Evolutionary conservation across 2,888 invertebrate genomes (phyloP).

Genomic region (Pammene aurita): DNA sequence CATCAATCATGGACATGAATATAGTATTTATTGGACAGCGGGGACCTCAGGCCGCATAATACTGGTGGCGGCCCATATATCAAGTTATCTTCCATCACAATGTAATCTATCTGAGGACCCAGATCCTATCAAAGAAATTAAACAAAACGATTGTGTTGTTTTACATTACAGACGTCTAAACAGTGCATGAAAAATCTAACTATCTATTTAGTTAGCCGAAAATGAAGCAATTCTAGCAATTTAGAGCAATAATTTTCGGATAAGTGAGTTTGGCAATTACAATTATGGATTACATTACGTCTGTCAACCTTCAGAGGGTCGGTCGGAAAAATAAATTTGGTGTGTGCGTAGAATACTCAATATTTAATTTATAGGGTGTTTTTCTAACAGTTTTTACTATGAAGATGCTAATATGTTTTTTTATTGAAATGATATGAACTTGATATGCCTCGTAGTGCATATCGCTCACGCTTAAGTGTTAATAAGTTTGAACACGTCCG

Average conservation of each 20-base stretch:
- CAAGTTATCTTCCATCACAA: constrained; percentile 42
- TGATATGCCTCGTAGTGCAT: too few relatives aligned
- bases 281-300: constrained; percentile 21
- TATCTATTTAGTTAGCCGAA: background rate
- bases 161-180: constrained; percentile 13
- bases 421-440: too few relatives aligned
- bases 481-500: too few relatives aligned
- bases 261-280: constrained; percentile 28
- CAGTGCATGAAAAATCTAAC: constrained; percentile 12
- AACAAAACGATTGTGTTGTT: constrained; percentile 38
- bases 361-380: background rate
- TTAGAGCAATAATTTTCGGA: constrained; percentile 1
- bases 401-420: background rate
- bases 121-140: constrained; percentile 36
- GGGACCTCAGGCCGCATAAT: constrained; percentile 42
- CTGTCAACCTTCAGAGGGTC: constrained; percentile 20
- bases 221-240: constrained; percentile 4
- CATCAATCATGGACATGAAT: constrained; percentile 41
- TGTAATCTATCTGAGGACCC: constrained; percentile 40
- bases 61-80: constrained; percentile 40
- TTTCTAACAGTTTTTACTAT: too few relatives aligned
- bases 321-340: constrained; percentile 11
- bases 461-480: too few relatives aligned
- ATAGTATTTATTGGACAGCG: constrained; percentile 42
- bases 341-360: constrained; percentile 12